Evolutionary conservation across 2,888 invertebrate species (phyloP).

Genomic region (Pocota personata): DNA sequence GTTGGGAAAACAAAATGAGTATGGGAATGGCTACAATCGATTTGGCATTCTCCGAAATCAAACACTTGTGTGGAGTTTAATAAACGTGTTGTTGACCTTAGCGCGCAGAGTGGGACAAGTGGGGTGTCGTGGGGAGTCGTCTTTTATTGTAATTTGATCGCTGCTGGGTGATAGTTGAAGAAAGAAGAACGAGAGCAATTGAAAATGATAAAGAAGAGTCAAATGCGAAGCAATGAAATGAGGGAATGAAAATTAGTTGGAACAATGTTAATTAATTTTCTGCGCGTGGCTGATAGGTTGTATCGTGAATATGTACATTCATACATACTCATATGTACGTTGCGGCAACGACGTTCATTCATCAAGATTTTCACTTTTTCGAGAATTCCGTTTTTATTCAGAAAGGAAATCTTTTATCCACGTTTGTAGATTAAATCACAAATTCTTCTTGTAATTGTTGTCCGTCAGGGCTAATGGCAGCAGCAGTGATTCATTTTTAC

Average conservation of each 20-base stretch:
- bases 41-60: slow-evolving; percentile 1
- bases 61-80: slow-evolving; percentile 2
- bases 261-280: slow-evolving; percentile 54
- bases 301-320: background rate
- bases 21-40: background rate
- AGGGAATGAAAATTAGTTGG: slow-evolving; percentile 26
- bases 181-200: slow-evolving; percentile 13
- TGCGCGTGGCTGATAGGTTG: slow-evolving; percentile 17
- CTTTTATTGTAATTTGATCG: slow-evolving; percentile 59
- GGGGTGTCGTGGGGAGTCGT: background rate
- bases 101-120: background rate
- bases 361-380: background rate
- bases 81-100: slow-evolving; percentile 55
- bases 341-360: background rate
- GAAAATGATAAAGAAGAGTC: slow-evolving; percentile 14
- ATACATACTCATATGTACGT: background rate
- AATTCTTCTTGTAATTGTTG: background rate
- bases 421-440: background rate
- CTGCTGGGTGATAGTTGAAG: slow-evolving; percentile 18
- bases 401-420: background rate
- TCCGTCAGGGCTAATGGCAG: background rate
- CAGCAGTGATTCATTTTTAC: background rate
- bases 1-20: background rate
- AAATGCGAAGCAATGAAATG: slow-evolving; percentile 3
- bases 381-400: background rate